A percentile compares a stretch with the other conserved stretches of the same genome.
Conservation (phyloP, 2,888 invertebrate species). For the Acleris literana region DNA sequence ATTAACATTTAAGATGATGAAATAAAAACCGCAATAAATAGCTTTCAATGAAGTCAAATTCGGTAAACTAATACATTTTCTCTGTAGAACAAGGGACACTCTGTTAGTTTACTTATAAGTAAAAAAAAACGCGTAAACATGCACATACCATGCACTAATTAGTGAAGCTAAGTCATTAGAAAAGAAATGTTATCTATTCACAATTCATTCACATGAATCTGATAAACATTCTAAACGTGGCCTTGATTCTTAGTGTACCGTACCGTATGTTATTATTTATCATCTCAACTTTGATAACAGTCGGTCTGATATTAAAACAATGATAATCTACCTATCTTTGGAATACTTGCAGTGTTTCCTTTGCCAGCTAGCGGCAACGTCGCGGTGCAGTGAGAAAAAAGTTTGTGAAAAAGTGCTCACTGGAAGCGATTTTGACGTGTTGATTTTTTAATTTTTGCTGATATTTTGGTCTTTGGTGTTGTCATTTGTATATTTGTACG, state of each 20-base stretch:
- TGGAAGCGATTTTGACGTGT: background rate
- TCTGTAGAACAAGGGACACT: no score
- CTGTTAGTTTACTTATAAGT: no score
- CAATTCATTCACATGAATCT: background rate
- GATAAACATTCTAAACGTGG: background rate
- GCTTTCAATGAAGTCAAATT: no score
- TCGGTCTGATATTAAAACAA: conserved; percentile 32
- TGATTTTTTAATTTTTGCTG: conserved; percentile 3
- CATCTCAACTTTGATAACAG: conserved; percentile 19
- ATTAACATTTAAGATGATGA: no score
- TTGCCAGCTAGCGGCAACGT: conserved; percentile 15
- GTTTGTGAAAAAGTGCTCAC: background rate
- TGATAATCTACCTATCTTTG: conserved; percentile 27
- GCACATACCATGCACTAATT: no score
- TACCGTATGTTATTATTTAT: conserved; percentile 22
- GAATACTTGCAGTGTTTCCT: conserved; percentile 24
- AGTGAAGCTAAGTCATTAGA: no score
- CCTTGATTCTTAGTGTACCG: conserved; percentile 1
- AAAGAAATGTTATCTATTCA: background rate
- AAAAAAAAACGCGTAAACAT: no score
- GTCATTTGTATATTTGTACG: background rate
- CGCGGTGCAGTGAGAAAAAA: conserved; percentile 15
- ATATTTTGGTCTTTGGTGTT: conserved; percentile 21
- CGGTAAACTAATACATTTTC: no score
- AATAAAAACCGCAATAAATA: no score